Conservation (phyloP, 1,140 invertebrate species). For the Sycobia sp. region DNA sequence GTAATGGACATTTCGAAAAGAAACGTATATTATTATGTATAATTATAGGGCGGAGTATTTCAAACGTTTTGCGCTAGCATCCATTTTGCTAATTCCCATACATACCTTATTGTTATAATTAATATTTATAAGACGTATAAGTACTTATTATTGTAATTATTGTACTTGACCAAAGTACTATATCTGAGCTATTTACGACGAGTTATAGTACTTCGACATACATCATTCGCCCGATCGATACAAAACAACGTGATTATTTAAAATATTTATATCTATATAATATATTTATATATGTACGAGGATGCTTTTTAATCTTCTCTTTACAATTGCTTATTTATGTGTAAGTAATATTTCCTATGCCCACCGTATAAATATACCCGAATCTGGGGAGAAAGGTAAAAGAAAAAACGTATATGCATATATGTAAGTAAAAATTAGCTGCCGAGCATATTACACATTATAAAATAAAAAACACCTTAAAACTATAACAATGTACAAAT, state of each 20-base stretch:
- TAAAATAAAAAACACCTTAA: too few relatives aligned
- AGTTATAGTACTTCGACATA: conserved; percentile 12
- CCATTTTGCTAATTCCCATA: background rate
- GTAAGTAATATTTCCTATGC: conserved; percentile 14
- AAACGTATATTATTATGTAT: too few relatives aligned
- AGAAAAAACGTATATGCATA: too few relatives aligned
- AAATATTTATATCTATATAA: too few relatives aligned
- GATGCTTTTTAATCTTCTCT: conserved; percentile 24
- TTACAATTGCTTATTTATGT: conserved; percentile 28
- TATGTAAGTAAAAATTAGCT: too few relatives aligned
- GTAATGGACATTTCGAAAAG: conserved; percentile 5
- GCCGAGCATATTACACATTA: too few relatives aligned
- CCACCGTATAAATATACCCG: too few relatives aligned
- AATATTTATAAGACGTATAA: conserved; percentile 9
- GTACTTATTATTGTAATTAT: conserved; percentile 27
- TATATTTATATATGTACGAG: too few relatives aligned
- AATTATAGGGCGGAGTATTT: conserved; percentile 2
- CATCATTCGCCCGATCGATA: conserved; percentile 17
- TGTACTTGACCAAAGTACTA: conserved; percentile 31
- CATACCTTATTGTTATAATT: background rate
- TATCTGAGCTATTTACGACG: conserved; percentile 7
- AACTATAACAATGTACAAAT: too few relatives aligned
- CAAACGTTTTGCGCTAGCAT: background rate
- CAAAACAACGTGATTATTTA: conserved; percentile 30
- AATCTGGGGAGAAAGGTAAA: too few relatives aligned